Percentiles rank a stretch among this genome's conserved stretches.
Conservation (phyloP, 2,888 invertebrate species). For the Spialia ferax region DNA sequence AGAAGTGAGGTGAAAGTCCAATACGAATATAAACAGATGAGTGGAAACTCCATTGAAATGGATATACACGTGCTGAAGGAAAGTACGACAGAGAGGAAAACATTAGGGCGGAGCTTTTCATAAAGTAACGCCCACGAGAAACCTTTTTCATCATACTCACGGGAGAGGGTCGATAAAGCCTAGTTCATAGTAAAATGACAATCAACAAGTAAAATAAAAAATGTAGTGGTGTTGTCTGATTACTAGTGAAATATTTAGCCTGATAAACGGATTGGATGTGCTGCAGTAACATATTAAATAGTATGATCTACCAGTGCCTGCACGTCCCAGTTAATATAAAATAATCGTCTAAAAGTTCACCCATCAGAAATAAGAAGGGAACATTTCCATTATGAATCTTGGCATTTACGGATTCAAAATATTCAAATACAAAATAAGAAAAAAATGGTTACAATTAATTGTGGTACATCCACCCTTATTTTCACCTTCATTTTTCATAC, state of each 20-base stretch:
- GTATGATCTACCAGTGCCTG: too few species aligned
- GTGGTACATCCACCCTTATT: background rate
- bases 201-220: too few species aligned
- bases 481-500: background rate
- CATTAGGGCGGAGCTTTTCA: slow-evolving; percentile 8
- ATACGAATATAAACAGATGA: background rate
- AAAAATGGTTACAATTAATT: background rate
- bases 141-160: background rate
- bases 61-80: background rate
- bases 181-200: background rate
- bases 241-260: too few species aligned
- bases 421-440: background rate
- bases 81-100: background rate
- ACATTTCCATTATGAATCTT: too few species aligned
- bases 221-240: too few species aligned
- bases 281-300: background rate
- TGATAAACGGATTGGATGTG: background rate
- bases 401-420: background rate
- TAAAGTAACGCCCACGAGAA: background rate
- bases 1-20: background rate
- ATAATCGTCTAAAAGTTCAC: too few species aligned
- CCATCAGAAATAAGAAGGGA: too few species aligned
- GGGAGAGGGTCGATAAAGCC: background rate
- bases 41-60: background rate
- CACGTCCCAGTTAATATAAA: too few species aligned